Conservation (phyloP, 2,888 invertebrate species). For the Thera obeliscata region DNA sequence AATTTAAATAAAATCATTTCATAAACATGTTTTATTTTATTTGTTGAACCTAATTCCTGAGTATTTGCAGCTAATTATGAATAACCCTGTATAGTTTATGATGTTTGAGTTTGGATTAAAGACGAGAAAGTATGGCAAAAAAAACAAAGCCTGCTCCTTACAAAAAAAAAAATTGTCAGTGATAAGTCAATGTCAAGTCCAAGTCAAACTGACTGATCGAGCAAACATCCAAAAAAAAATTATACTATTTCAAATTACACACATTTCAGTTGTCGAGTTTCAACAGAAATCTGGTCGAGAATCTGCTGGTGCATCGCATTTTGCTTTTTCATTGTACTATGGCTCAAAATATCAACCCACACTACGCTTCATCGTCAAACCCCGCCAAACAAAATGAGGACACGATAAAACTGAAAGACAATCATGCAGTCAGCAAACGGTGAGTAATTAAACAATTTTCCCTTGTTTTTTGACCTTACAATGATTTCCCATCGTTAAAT, state of each 20-base stretch:
- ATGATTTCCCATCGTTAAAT: conserved; percentile 4
- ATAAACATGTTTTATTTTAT: too few species aligned
- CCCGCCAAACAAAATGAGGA: conserved; percentile 92
- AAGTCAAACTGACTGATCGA: not conserved
- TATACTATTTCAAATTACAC: conserved; percentile 78
- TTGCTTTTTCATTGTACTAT: conserved; percentile 78
- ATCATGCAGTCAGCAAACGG: conserved; percentile 96
- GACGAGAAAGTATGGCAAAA: too few species aligned
- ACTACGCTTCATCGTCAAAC: conserved; percentile 89
- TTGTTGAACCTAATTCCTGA: too few species aligned
- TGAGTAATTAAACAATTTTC: conserved; percentile 67
- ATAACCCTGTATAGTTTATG: too few species aligned
- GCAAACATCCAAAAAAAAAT: conserved; percentile 72
- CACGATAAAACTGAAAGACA: conserved; percentile 90
- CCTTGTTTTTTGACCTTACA: conserved; percentile 5
- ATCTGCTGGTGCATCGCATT: conserved; percentile 53
- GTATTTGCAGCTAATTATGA: too few species aligned
- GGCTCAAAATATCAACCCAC: conserved; percentile 95
- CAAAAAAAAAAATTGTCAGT: too few species aligned
- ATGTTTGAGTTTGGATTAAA: too few species aligned
- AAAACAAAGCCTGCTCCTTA: too few species aligned
- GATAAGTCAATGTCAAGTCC: not conserved
- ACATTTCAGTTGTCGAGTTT: conserved; percentile 57
- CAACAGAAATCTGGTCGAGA: conserved; percentile 72
- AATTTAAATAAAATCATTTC: too few species aligned